Base-by-base conservation (phyloP, 1,140 invertebrate genomes). In the Cydia strobilella region DNA sequence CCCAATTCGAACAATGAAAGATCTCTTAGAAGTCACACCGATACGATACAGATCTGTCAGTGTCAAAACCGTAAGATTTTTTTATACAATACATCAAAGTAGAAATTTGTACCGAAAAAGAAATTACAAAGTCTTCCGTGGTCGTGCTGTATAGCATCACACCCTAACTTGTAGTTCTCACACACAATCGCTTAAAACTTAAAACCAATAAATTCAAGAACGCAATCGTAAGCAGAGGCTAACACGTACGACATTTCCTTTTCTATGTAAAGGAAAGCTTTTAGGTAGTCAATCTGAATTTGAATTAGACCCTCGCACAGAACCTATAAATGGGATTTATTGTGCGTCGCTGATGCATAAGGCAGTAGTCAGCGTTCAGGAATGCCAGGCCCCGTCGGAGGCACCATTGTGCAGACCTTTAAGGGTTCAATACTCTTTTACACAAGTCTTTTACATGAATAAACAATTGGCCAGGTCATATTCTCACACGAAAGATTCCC, bases 381-480 rank as follows among this genome's bases (percentile, higher is more conserved):
- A 78, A 80, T 77, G 76, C 80, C 81, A 72, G 77, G 81, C 79
- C 79, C 80, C 84, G 71, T 80, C 74, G 76, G 63, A 81, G 77
- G 78, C 75, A 73, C 79, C 78, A 86, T 89, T 89, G 86, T 89
- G 76, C 73, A 75, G 65, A 77, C 80, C 84, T 87, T 83, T 84
- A 84, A 76, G 81, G 82, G 76, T 86, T 87, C 86, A 87, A 87
- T 86, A 84, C 87, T 84, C 86, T 86, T 86, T 86, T 78, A 85
- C 79, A 66, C 82, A n/a, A n/a, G n/a, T n/a, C n/a, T n/a, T n/a
- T n/a, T n/a, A n/a, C n/a, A n/a, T n/a, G n/a, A n/a, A n/a, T n/a
- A 35, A 31, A 2, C 3, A 31, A 54, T 7, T 6, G 1, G 15
- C 45, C 12, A 6, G 15, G 48, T 51, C 15, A 51, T n/a, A 51